These are phyloP conservation scores for Drosophila watanabei DNA, from an alignment of 1,140 invertebrate species.

Conservation along the genomic window DNA sequence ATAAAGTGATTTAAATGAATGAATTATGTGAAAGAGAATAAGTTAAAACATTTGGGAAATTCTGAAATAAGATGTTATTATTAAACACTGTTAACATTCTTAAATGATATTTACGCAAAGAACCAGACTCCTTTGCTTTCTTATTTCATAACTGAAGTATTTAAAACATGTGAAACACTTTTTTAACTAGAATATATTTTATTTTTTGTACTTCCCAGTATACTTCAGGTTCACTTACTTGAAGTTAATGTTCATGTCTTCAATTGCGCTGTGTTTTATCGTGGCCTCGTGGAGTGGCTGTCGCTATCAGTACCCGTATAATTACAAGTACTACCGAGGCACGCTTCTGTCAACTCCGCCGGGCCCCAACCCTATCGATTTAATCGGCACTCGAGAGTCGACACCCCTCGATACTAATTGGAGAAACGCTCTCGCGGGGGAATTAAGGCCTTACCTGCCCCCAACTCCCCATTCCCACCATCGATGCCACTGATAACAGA, in stretches of 20 bases:
- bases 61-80: neutral
- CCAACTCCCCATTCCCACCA: neutral
- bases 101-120: no score
- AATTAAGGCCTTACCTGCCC: conserved; percentile 50
- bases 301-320: conserved; percentile 28
- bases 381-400: conserved; percentile 55
- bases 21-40: neutral
- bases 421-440: conserved; percentile 59
- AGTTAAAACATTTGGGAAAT: neutral
- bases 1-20: conserved; percentile 12
- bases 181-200: neutral
- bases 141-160: neutral
- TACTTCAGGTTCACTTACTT: neutral
- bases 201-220: neutral
- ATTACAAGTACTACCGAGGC: conserved; percentile 34
- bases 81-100: neutral
- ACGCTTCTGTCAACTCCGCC: conserved; percentile 25
- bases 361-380: conserved; percentile 3
- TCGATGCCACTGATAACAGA: conserved; percentile 55
- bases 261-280: conserved; percentile 9
- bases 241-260: neutral
- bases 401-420: conserved; percentile 74
- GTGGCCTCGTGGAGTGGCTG: conserved; percentile 14
- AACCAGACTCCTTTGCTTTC: neutral
- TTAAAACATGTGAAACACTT: neutral